Percentiles rank a stretch among this genome's conserved stretches.
phyloP scores from a whole-genome alignment of 1,140 invertebrate genomes.

The Condylostylus longicornis region DNA sequence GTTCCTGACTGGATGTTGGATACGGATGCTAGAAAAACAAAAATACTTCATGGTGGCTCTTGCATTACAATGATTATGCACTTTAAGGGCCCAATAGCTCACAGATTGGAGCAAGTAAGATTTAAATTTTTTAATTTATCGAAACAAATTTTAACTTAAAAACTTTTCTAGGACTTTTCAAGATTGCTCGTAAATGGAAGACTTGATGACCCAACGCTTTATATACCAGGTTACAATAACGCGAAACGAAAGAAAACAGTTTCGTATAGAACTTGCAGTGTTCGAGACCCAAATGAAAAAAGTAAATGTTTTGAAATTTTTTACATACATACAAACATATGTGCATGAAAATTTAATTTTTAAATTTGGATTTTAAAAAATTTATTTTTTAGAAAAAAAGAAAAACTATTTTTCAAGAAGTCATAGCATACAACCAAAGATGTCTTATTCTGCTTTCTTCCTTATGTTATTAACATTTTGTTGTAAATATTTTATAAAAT shows the following conservation, averaged over 20 bases:
- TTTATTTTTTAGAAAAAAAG: neutral
- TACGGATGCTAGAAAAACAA: slow-evolving; percentile 66
- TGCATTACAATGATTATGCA: slow-evolving; percentile 81
- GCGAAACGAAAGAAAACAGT: slow-evolving; percentile 52
- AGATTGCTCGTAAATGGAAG: slow-evolving; percentile 54
- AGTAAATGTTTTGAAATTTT: slow-evolving; percentile 24
- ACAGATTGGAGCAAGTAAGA: slow-evolving; percentile 46
- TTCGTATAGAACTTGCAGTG: slow-evolving; percentile 56
- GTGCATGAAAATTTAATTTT: no score
- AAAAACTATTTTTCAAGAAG: neutral
- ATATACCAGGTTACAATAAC: slow-evolving; percentile 59
- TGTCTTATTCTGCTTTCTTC: no score
- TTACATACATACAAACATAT: no score
- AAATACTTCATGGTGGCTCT: slow-evolving; percentile 54
- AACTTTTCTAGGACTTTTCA: slow-evolving; percentile 38
- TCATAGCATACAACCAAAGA: neutral
- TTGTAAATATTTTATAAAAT: no score
- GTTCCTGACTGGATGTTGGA: slow-evolving; percentile 80
- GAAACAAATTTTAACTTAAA: no score
- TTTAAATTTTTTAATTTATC: neutral
- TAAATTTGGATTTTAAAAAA: no score
- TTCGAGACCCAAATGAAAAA: slow-evolving; percentile 54
- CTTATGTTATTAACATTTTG: no score
- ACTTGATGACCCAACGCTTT: slow-evolving; percentile 56
- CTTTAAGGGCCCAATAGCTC: slow-evolving; percentile 68